phyloP scores from a whole-genome alignment of 2,888 invertebrate genomes.

The Cylindroiulus punctatus region DNA sequence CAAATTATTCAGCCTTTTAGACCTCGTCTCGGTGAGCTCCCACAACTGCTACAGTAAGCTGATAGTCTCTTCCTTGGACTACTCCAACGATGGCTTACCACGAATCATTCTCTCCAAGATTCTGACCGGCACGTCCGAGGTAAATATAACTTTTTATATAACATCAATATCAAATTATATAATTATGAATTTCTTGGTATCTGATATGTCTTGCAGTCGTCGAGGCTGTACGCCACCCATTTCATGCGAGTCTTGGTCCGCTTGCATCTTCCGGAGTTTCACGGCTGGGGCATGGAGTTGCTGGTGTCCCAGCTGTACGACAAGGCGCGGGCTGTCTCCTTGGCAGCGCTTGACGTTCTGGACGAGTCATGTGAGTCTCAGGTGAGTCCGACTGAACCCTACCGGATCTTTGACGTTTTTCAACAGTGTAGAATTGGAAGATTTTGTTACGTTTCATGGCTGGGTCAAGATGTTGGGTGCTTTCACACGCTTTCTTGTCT shows the following conservation, averaged over 20 bases:
- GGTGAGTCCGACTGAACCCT: conserved; percentile 68
- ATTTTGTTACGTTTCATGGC: too few species aligned
- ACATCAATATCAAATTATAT: too few species aligned
- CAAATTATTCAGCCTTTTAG: conserved; percentile 73
- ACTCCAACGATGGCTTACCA: conserved; percentile 75
- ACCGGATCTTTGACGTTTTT: not conserved
- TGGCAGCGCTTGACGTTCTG: conserved; percentile 82
- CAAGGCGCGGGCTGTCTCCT: conserved; percentile 79
- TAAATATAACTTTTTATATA: conserved; percentile 62
- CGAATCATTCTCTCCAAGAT: conserved; percentile 69
- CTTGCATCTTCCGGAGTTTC: conserved; percentile 74
- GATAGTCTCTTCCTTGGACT: conserved; percentile 90
- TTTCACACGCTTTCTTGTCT: too few species aligned
- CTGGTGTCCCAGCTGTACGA: conserved; percentile 88
- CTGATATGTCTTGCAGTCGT: conserved; percentile 61
- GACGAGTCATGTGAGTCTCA: conserved; percentile 94
- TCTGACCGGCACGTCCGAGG: conserved; percentile 69
- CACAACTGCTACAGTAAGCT: conserved; percentile 94
- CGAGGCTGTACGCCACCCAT: conserved; percentile 88
- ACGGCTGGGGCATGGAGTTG: conserved; percentile 84
- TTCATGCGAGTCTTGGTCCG: conserved; percentile 87
- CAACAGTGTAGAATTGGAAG: too few species aligned
- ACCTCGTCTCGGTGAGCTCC: conserved; percentile 82
- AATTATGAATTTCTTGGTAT: not conserved
- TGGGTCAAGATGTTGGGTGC: too few species aligned